phyloP scores from a whole-genome alignment of 1,140 invertebrate species.

The Micrasema minimum region DNA sequence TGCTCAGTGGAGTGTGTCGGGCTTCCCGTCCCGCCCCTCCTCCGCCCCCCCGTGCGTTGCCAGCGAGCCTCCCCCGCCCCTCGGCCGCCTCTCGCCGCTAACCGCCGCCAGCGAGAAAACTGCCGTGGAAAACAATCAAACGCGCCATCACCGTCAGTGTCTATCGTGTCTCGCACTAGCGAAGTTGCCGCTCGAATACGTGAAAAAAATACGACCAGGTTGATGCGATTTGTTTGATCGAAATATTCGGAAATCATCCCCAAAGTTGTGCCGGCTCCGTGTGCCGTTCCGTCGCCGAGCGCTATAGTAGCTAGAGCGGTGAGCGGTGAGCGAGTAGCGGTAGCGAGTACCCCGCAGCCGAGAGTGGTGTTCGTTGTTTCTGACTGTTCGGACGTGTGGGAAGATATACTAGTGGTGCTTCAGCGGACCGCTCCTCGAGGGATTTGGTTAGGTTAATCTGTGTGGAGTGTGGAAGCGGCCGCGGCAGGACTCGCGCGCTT shows the following conservation, averaged over 20 bases:
- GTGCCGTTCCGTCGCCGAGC: constrained; percentile 15
- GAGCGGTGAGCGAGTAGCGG: background rate
- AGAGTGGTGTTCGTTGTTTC: constrained; percentile 30
- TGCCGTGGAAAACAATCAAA: constrained; percentile 43
- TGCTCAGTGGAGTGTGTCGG: constrained; percentile 39
- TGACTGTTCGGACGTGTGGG: constrained; percentile 26
- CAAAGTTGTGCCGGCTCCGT: too few species aligned
- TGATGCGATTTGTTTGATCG: constrained; percentile 1
- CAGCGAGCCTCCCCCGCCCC: constrained; percentile 18
- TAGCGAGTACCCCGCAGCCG: background rate
- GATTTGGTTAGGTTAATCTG: constrained; percentile 4
- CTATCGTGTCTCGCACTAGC: constrained; percentile 42
- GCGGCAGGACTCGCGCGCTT: constrained; percentile 32
- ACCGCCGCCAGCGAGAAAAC: constrained; percentile 38
- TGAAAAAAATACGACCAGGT: constrained; percentile 7
- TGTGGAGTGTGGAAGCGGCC: constrained; percentile 13
- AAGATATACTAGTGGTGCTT: constrained; percentile 22
- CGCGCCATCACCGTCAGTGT: constrained; percentile 45
- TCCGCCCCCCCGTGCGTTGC: constrained; percentile 13
- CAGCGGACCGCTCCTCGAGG: background rate
- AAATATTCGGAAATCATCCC: constrained; percentile 22
- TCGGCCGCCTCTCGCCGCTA: constrained; percentile 3
- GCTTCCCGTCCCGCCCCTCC: constrained; percentile 12
- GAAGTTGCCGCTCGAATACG: constrained; percentile 40
- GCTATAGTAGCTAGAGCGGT: background rate